Percentiles rank a stretch among this genome's conserved stretches.
phyloP scores from a whole-genome alignment of 2,888 invertebrate genomes.

The Netelia virgata region DNA sequence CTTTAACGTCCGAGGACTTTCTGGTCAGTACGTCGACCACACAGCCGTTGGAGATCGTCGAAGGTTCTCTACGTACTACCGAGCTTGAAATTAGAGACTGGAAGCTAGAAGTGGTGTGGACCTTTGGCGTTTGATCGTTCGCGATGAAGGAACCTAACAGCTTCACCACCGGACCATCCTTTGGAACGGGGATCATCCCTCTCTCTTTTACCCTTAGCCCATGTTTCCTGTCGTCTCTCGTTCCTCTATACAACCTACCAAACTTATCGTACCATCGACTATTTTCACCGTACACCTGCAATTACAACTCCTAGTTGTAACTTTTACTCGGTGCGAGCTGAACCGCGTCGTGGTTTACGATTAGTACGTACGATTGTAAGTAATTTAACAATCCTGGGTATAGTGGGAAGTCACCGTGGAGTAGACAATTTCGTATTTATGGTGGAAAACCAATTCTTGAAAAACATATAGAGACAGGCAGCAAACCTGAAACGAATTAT shows the following conservation, averaged over 20 bases:
- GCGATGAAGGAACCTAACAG: slow-evolving; percentile 2
- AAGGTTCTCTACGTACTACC: background rate
- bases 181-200: background rate
- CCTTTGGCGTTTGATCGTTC: slow-evolving; percentile 4
- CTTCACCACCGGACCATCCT: slow-evolving; percentile 17
- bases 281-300: slow-evolving; percentile 11
- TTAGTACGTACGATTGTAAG: slow-evolving; percentile 42
- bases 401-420: slow-evolving; percentile 27
- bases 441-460: slow-evolving; percentile 28
- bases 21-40: background rate
- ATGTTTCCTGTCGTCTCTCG: background rate
- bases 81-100: slow-evolving; percentile 38
- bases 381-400: slow-evolving; percentile 38
- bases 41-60: background rate
- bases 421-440: slow-evolving; percentile 23
- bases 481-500: background rate
- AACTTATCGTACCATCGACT: slow-evolving; percentile 10
- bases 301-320: slow-evolving; percentile 12
- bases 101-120: slow-evolving; percentile 14
- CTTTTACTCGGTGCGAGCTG: background rate
- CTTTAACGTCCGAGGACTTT: slow-evolving; percentile 14
- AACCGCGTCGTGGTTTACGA: slow-evolving; percentile 37
- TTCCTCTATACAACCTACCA: background rate
- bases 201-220: background rate
- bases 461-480: background rate